Evolutionary conservation across 2,797 vertebrate genomes (phyloP), one percentile per base, ranked within the genome.

Genomic region (Trichosurus vulpecula): DNA sequence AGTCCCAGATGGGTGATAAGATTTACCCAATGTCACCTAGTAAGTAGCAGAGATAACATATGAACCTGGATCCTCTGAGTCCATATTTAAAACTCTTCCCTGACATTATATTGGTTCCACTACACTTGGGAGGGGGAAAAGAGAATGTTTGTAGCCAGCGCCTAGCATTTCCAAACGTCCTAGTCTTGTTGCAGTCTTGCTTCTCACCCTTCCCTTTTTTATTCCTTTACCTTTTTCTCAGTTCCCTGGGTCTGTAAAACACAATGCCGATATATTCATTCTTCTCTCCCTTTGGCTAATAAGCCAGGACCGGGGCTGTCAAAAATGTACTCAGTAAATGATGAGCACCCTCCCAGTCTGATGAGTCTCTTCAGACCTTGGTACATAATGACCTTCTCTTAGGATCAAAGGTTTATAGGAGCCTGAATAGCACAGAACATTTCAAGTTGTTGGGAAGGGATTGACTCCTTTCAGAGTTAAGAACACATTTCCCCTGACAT

Each of bases 401-500:
- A 54, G 93, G 96, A 96, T 96, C 94, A 95, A 97, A 97, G 53
- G 41, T 61, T 61, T 54, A 93, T 52, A 47, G 54, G 29, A 10
- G 14, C 30, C 95, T 93, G 95, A 94, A 81, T 91, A 95, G 41
- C 92, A 93, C 14, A 91, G 95, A 97, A 95, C 95, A 95, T 91
- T 8, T 53, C 56, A 51, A 96, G 90, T 96, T 96, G 89, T 94
- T 92, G 54, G 90, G 54, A 97, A 61, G 27, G 41, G 57, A 90
- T 54, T 74, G 47, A 92, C 57, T 91, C 92, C 87, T 97, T 92
- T 92, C 90, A 97, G 87, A 57, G 16, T n/a, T 52, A 30, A 54
- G 94, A 93, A 92, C 94, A 5, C 91, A 94, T 96, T 95, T 93
- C 54, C 61, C 93, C 93, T 89, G 56, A 96, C 94, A 96, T 97